phyloP scores from a whole-genome alignment of 2,113 vertebrate genomes.

The Zosterops hypoxanthus region DNA sequence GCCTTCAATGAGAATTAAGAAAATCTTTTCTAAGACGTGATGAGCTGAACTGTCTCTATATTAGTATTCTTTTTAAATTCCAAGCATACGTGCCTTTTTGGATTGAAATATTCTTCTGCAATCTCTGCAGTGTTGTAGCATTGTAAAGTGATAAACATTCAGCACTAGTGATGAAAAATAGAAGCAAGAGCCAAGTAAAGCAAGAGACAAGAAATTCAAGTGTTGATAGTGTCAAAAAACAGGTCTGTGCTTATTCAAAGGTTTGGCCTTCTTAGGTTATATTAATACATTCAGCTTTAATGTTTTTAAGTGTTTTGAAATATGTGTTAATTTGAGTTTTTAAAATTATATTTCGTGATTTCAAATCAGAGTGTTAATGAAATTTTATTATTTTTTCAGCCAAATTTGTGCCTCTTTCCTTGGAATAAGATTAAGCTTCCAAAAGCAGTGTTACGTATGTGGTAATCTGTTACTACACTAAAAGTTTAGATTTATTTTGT shows the following conservation, averaged over 20 bases:
- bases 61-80: neutral
- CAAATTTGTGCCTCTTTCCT: neutral
- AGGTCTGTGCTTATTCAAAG: neutral
- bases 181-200: constrained; percentile 19
- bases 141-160: neutral
- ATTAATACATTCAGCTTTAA: neutral
- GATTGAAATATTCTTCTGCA: neutral
- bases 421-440: neutral
- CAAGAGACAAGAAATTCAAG: neutral
- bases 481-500: neutral
- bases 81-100: neutral
- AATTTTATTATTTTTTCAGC: neutral
- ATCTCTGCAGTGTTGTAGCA: neutral
- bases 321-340: neutral
- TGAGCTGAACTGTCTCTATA: neutral
- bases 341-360: neutral
- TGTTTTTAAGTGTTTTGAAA: neutral
- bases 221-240: neutral
- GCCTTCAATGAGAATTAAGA: neutral
- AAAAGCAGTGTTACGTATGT: neutral
- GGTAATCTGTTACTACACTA: neutral
- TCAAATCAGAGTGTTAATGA: neutral
- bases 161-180: neutral
- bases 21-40: neutral
- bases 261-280: neutral